Base-by-base conservation (phyloP, 2,888 invertebrate species). In the Chelonus formosanus region DNA sequence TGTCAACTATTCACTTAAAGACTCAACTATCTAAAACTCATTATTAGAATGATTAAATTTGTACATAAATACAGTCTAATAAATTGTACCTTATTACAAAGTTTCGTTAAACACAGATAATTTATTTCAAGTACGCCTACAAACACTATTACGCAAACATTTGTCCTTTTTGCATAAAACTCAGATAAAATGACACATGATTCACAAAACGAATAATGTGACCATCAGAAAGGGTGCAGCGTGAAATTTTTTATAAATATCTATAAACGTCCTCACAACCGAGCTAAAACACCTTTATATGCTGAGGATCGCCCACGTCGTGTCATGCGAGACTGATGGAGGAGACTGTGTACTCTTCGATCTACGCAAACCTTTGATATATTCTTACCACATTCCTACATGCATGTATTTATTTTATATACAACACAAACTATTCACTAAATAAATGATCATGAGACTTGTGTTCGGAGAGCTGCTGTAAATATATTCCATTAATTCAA, bases 261-360 rank as follows among this genome's bases (percentile, higher is more conserved):
- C 4, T 32, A 58, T 20, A 20, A 20, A 58, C 32, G 47, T 58
- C 32, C 44, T 44, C 31, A 20, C 44, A 40, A 36, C 43, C 43
- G 31, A 50, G 53, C 48, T 20, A 50, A 50, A 50, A 36, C 56
- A 52, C 60, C 67, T 67, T 66, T 66, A 53, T 70, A 65, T 61
- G 66, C 67, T 62, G 57, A 58, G 61, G 73, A 73, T 72, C 73
- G 73, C 73, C 73, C 71, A 73, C 72, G 73, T 69, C 63, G 72
- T 69, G 67, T 70, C 69, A 70, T 71, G 69, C 68, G 65, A 71
- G 70, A 72, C 62, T 69, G 69, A 71, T 73, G 69, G 66, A 71
- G 71, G 65, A 66, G 63, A 47, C 68, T 65, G 67, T 70, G 67
- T 69, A 68, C 34, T 35, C 35, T 40, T 43, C 20, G 20, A 20